Conservation (phyloP, 2,888 invertebrate species). For the Caenorhabditis afra region DNA sequence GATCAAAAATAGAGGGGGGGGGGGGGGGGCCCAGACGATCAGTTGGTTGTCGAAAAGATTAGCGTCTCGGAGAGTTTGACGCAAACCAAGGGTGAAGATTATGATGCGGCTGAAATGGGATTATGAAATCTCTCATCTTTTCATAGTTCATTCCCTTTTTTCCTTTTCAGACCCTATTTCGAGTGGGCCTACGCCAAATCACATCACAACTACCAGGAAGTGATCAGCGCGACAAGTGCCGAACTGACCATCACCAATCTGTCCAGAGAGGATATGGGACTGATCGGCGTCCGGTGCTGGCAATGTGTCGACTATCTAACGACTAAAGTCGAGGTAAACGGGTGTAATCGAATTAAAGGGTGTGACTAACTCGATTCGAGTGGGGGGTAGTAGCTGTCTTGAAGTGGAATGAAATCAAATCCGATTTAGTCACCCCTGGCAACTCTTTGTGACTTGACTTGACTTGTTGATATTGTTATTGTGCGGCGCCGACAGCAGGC, state of each 20-base stretch:
- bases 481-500: too few species aligned
- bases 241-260: slow-evolving; percentile 60
- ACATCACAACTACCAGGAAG: slow-evolving; percentile 51
- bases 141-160: neutral
- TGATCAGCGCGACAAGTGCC: slow-evolving; percentile 24
- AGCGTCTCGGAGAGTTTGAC: too few species aligned
- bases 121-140: neutral
- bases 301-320: slow-evolving; percentile 64
- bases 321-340: slow-evolving; percentile 40
- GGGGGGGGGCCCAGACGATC: too few species aligned
- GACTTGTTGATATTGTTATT: slow-evolving; percentile 2
- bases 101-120: neutral
- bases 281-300: slow-evolving; percentile 72
- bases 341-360: neutral
- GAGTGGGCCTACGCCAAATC: slow-evolving; percentile 44
- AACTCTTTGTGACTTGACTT: neutral
- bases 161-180: slow-evolving; percentile 47
- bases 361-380: neutral
- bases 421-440: neutral
- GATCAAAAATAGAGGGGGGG: too few species aligned
- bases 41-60: too few species aligned
- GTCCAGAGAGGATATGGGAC: slow-evolving; percentile 68
- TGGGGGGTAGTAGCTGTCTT: neutral
- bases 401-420: too few species aligned
- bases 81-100: neutral